Conservation (phyloP, 30 jellyfish, hydroid and myxozoan genomes). For the Turritopsis dohrnii region DNA sequence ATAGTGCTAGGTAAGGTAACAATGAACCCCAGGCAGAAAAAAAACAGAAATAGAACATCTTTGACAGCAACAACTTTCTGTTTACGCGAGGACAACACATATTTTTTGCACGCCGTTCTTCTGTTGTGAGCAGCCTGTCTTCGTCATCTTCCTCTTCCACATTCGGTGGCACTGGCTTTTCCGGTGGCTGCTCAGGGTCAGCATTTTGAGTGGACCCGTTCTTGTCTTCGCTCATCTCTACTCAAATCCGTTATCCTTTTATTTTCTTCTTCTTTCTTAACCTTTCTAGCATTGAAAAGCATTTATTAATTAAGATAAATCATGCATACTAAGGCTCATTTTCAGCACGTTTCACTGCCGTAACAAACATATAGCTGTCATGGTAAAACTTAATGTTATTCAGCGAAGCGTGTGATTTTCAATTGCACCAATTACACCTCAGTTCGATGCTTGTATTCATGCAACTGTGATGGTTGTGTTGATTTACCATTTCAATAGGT, state of each 20-base stretch:
- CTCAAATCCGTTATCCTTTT: background rate
- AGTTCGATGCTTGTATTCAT: background rate
- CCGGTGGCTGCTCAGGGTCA: conserved; percentile 12
- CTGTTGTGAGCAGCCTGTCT: conserved; percentile 63
- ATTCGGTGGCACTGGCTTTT: background rate
- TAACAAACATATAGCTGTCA: background rate
- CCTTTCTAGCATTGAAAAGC: background rate
- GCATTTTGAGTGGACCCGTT: background rate
- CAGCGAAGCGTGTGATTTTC: background rate
- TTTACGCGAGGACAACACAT: conserved; percentile 79
- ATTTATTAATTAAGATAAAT: background rate
- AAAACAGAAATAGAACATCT: conserved; percentile 75
- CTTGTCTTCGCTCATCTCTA: background rate
- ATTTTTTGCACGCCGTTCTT: conserved; percentile 74
- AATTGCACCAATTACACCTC: background rate
- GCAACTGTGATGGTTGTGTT: background rate
- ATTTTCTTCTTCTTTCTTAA: background rate
- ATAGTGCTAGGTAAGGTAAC: conserved; percentile 84
- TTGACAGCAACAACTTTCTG: conserved; percentile 76
- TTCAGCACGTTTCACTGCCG: background rate
- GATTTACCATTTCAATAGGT: background rate
- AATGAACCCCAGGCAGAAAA: conserved; percentile 95
- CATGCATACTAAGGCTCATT: background rate
- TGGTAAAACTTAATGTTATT: background rate
- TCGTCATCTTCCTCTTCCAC: conserved; percentile 68